phyloP scores from a whole-genome alignment of 2,113 vertebrate species.

The Neolamprologus sp. region DNA sequence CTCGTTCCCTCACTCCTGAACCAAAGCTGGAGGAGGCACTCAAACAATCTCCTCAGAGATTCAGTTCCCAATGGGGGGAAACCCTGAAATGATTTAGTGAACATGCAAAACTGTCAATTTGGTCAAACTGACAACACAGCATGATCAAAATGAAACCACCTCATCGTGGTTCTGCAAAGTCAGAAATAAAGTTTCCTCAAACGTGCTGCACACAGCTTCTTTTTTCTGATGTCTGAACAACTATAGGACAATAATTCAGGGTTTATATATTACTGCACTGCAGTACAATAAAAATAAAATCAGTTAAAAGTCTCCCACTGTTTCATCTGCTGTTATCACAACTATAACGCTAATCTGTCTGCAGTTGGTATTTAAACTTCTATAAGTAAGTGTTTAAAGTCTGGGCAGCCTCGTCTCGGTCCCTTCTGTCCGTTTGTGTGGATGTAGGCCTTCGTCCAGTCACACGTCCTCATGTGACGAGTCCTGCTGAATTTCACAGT shows the following conservation, averaged over 20 bases:
- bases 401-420: constrained; percentile 21
- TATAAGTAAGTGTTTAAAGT: constrained; percentile 22
- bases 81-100: rapidly evolving
- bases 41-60: neutral
- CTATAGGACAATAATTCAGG: neutral
- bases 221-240: neutral
- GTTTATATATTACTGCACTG: neutral
- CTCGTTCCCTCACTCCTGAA: neutral
- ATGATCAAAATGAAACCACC: rapidly evolving
- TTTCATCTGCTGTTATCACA: neutral
- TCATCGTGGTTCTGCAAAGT: neutral
- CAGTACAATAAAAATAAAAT: rapidly evolving
- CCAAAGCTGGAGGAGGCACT: rapidly evolving
- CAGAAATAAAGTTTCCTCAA: neutral
- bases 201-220: rapidly evolving
- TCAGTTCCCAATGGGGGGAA: neutral
- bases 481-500: constrained; percentile 59
- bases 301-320: neutral
- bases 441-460: constrained; percentile 52
- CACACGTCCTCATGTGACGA: constrained; percentile 52
- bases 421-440: constrained; percentile 48
- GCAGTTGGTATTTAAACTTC: neutral
- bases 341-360: neutral
- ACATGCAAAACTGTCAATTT: neutral
- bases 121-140: neutral